Base-by-base conservation (phyloP, 2,888 invertebrate genomes). In the Elegia similella region DNA sequence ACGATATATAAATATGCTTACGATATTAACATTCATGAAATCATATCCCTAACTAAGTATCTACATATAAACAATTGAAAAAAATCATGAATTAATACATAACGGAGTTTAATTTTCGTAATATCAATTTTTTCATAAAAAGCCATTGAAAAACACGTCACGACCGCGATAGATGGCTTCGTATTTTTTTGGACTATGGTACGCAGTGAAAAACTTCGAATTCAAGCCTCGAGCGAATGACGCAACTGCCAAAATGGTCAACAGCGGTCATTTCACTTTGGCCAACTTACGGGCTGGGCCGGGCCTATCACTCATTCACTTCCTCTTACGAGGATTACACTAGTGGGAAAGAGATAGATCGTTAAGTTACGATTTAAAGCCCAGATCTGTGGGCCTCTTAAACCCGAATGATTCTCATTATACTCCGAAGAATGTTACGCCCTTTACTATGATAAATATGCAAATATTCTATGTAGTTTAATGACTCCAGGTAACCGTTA, bases 191-290 rank as follows among this genome's bases (percentile, higher is more conserved):
- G 61, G 62, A 72, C 70, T 72, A 70, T 66, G 73, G 42, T 42
- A 48, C 72, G 64, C 63, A 64, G 71, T 66, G 67, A 70, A 72
- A 59, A 73, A 73, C 76, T 82, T 78, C 66, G 64, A 76, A 86
- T 86, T 86, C 82, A 78, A 76, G 70, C 72, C 75, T 75, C 78
- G 80, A 71, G 62, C 64, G 76, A 79, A 80, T 89, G 90, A 90
- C 87, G 89, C 86, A 89, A 90, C 80, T 74, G 75, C 82, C 83
- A 76, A 88, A 88, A 87, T 88, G 87, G 88, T 86, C 88, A 84
- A 64, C 84, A 55, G 82, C 87, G 90, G 90, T 89, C 90, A 90
- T 89, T 90, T 90, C 90, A 80, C 90, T 90, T 88, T 90, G 90
- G 83, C 90, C 89, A 88, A 91, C 89, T 88, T 91, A 88, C 82